Evolutionary conservation across 2,888 invertebrate genomes (phyloP), one percentile per base, ranked within the genome.

Genomic region (Phragmatobia fuliginosa): DNA sequence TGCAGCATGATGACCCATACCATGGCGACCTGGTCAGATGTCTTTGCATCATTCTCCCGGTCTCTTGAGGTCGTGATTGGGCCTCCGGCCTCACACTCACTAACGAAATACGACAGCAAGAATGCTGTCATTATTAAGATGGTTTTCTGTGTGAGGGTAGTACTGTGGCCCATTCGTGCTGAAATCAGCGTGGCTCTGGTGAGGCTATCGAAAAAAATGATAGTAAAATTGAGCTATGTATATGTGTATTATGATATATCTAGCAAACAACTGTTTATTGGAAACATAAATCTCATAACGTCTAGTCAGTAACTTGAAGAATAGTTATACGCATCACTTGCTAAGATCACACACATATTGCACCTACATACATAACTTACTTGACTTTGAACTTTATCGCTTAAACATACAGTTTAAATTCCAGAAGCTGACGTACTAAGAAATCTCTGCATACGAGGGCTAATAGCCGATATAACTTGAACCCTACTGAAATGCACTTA

Each of bases 271-370:
- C 25, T 14, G 14, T 14, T 56, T 14, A 56, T 28, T 52, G 14
- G 0, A 25, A 52, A 52, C 25, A 25, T 52, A 52, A 52, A 52
- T 52, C n/a, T 25, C 52, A 52, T 52, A 52, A 14, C 32, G 41
- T 38, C 45, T n/a, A 45, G 10, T 25, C 8, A 49, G 11, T 28
- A 41, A 52, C n/a, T 32, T 36, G 33, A n/a, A 33, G 71, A 76
- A 75, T 72, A 72, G 72, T 65, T 71, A 65, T 66, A 78, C 79
- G 81, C 83, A 78, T 78, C 76, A 77, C 70, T 74, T 70, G 69
- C 75, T 75, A 76, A 72, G 69, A 80, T 80, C 76, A 75, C 76
- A 84, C 80, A 79, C 84, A 80, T 76, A 75, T 69, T 80, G 75
- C 77, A 73, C 71, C 69, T 76, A 77, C 82, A 75, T 63, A 79